Percentiles rank a stretch among this genome's conserved stretches.
These are phyloP conservation scores for Caenorhabditis sp. DNA, from an alignment of 2,888 invertebrate species.

Conservation along the genomic window DNA sequence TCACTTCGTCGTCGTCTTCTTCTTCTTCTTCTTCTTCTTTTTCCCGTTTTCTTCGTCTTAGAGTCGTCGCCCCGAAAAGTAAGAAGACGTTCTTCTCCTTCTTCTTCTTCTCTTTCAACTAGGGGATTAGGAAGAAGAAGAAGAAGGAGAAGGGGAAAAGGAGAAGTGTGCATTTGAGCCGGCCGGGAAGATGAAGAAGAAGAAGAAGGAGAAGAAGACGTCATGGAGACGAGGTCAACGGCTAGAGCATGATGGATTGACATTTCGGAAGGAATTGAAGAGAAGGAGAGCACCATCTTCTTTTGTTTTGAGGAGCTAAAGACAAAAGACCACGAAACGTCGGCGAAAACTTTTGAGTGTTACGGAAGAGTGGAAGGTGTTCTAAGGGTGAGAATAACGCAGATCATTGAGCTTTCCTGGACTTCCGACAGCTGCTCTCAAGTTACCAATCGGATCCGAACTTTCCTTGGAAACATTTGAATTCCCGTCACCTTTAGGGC, in stretches of 20 bases:
- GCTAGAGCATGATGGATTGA: constrained; percentile 50
- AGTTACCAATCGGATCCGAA: too few species aligned
- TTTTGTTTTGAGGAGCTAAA: not conserved
- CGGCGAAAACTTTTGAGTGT: too few species aligned
- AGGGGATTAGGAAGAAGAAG: constrained; percentile 44
- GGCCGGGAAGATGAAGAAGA: not conserved
- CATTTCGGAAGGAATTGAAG: constrained; percentile 17
- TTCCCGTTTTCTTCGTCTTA: constrained; percentile 30
- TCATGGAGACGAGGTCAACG: constrained; percentile 54
- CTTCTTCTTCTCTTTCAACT: constrained; percentile 28
- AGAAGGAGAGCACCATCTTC: not conserved
- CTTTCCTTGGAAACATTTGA: too few species aligned
- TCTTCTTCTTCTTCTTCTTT: constrained; percentile 36
- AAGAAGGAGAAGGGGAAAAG: not conserved
- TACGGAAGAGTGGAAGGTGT: too few species aligned
- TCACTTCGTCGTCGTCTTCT: constrained; percentile 34
- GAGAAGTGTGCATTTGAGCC: constrained; percentile 35
- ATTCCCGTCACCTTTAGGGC: too few species aligned
- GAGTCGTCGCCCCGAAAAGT: constrained; percentile 22
- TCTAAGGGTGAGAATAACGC: too few species aligned
- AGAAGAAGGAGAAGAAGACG: constrained; percentile 35
- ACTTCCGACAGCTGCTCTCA: too few species aligned
- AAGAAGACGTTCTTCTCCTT: constrained; percentile 42
- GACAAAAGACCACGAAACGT: constrained; percentile 2
- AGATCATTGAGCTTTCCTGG: too few species aligned